A percentile compares a stretch with the other conserved stretches of the same genome.
Conservation (phyloP, 2,888 invertebrate species). For the Cremastobaeus sp. region DNA sequence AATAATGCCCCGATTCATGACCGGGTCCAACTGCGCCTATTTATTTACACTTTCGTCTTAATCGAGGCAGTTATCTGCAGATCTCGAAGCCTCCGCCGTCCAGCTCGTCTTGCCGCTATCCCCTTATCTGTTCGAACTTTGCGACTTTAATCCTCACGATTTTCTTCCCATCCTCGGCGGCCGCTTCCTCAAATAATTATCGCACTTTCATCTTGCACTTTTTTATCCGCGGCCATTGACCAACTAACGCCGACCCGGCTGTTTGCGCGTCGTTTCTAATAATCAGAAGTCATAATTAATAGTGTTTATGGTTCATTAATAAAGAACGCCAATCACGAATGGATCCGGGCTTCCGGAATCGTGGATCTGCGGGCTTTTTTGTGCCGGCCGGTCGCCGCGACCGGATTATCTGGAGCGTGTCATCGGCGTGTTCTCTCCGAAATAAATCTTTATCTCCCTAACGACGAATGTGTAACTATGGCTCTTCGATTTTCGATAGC, state of each 20-base stretch:
- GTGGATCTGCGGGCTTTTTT: neutral
- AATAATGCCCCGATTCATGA: too few species aligned
- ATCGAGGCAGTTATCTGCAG: constrained; percentile 11
- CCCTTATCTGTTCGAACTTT: constrained; percentile 33
- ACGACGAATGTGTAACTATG: constrained; percentile 36
- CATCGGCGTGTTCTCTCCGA: constrained; percentile 29
- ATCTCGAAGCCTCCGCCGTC: constrained; percentile 35
- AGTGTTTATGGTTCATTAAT: neutral
- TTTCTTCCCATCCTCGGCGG: constrained; percentile 39
- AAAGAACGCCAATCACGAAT: neutral
- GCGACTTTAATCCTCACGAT: constrained; percentile 48
- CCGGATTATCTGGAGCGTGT: constrained; percentile 34
- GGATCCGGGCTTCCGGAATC: constrained; percentile 12
- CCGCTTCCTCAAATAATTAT: constrained; percentile 44
- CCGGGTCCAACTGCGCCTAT: neutral
- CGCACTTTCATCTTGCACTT: constrained; percentile 46
- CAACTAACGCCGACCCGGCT: neutral
- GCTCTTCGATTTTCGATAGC: constrained; percentile 31
- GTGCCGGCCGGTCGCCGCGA: neutral
- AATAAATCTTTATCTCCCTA: constrained; percentile 50
- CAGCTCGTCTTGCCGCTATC: constrained; percentile 28
- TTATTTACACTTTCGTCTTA: constrained; percentile 34
- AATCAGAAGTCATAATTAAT: constrained; percentile 13
- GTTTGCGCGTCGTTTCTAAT: constrained; percentile 14
- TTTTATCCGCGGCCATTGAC: constrained; percentile 3